A percentile compares a stretch with the other conserved stretches of the same genome.
Conservation (phyloP, 2,797 vertebrate genomes). For the Balearica regulorum region DNA sequence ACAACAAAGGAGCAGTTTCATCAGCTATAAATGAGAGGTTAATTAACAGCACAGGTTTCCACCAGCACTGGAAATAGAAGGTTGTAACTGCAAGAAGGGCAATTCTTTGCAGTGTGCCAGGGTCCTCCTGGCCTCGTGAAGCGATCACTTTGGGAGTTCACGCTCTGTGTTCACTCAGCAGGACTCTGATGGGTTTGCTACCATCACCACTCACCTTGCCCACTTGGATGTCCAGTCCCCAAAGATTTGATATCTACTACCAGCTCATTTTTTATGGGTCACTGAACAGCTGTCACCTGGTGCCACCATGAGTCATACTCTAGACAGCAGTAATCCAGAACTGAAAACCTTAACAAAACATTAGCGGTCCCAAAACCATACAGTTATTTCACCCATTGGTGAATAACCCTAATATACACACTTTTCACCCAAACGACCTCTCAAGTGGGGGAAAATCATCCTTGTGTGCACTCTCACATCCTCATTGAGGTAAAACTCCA, state of each 20-base stretch:
- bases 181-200: neutral
- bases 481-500: neutral
- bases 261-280: neutral
- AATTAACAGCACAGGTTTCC: neutral
- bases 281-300: neutral
- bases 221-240: neutral
- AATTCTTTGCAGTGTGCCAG: neutral
- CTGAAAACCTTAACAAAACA: neutral
- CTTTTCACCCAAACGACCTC: neutral
- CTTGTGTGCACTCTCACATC: fast-evolving
- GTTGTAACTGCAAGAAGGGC: neutral
- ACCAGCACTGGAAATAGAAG: neutral
- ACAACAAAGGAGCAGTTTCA: neutral
- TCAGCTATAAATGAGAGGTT: neutral
- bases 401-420: neutral
- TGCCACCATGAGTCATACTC: neutral
- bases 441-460: neutral
- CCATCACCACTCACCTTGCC: neutral
- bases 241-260: neutral
- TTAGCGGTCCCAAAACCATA: neutral
- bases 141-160: neutral
- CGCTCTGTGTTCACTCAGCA: neutral
- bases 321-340: neutral
- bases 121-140: neutral
- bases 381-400: neutral